A percentile compares a stretch with the other conserved stretches of the same genome.
Evolutionary conservation across 2,797 vertebrate genomes (phyloP).

Genomic region (Arctocebus calabarensis): DNA sequence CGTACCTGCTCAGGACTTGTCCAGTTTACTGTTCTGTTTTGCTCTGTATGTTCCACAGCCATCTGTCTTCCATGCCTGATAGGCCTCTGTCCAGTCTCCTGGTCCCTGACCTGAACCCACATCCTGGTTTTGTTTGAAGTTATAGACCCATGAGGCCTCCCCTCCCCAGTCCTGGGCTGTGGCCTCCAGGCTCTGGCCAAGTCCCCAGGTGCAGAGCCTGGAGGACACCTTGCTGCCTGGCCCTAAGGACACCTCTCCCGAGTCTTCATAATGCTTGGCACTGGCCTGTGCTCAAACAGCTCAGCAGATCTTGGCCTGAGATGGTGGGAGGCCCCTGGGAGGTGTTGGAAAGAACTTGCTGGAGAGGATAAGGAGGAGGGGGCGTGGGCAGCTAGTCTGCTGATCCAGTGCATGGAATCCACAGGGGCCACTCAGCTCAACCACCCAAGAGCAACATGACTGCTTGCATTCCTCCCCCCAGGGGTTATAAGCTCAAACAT

Average conservation of each 20-base stretch:
- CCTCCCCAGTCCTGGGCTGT: background rate
- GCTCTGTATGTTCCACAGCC: background rate
- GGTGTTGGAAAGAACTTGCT: background rate
- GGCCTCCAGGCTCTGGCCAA: background rate
- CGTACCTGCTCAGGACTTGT: fast-evolving
- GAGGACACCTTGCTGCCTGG: background rate
- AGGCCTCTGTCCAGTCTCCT: background rate
- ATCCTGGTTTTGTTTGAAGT: background rate
- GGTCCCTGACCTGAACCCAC: background rate
- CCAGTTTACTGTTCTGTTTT: background rate
- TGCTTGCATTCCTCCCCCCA: background rate
- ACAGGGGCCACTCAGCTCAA: too few species aligned
- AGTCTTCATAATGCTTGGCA: background rate
- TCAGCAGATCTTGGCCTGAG: background rate
- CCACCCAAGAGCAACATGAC: fast-evolving
- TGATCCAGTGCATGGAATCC: background rate
- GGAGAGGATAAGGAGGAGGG: background rate
- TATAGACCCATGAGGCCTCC: background rate
- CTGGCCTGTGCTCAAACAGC: background rate
- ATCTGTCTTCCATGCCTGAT: background rate
- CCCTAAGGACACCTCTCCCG: fast-evolving
- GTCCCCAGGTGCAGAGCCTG: fast-evolving
- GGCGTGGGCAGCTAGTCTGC: too few species aligned
- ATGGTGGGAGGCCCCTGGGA: fast-evolving
- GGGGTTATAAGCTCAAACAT: background rate